phyloP scores from a whole-genome alignment of 2,113 vertebrate species.

The Hydrolagus affinis region DNA sequence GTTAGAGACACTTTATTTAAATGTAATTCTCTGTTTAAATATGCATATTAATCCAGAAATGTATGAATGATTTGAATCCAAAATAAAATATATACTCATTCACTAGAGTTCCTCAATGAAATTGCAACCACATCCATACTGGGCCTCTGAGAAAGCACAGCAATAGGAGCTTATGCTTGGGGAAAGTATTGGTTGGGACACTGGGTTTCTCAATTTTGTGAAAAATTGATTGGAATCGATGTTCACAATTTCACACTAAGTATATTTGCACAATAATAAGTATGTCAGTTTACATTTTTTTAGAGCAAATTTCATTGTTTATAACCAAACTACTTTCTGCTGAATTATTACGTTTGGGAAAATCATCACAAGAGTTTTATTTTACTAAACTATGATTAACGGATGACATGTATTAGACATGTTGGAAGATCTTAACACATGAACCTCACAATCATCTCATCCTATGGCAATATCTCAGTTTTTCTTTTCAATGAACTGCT shows the following conservation, averaged over 20 bases:
- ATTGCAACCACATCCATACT: background rate
- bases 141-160: background rate
- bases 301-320: background rate
- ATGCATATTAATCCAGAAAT: background rate
- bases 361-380: background rate
- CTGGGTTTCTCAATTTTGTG: background rate
- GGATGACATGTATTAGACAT: background rate
- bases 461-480: background rate
- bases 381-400: background rate
- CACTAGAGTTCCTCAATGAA: background rate
- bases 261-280: background rate
- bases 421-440: constrained; percentile 5
- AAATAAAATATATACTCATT: background rate
- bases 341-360: background rate
- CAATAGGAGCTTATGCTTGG: background rate
- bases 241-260: background rate
- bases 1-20: background rate
- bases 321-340: background rate
- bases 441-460: background rate
- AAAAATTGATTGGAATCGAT: background rate
- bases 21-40: background rate
- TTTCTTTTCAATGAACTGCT: background rate
- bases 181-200: background rate
- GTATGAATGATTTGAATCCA: background rate
- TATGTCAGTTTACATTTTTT: background rate